Conservation (phyloP, 2,113 vertebrate species). For the Pseudorasbora parva region DNA sequence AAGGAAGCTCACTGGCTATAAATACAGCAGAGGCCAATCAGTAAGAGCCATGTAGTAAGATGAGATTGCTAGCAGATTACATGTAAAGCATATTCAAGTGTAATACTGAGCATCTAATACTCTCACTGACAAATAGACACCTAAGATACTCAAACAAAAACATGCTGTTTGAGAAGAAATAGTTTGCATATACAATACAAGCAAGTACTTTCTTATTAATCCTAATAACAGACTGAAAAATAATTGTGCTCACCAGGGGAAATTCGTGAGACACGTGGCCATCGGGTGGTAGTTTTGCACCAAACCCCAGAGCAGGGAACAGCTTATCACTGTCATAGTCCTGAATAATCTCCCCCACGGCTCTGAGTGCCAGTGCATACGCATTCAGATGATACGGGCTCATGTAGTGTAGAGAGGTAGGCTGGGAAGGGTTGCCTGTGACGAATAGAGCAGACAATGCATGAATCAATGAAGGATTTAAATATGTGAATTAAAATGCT, state of each 20-base stretch:
- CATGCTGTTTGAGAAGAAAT: not conserved
- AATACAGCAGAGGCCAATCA: not conserved
- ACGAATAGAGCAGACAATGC: slow-evolving; percentile 17
- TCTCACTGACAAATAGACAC: not conserved
- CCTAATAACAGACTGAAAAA: not conserved
- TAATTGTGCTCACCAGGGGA: slow-evolving; percentile 84
- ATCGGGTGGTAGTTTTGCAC: slow-evolving; percentile 94
- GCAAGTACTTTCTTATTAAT: not conserved
- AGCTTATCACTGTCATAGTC: slow-evolving; percentile 98
- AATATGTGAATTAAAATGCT: not conserved
- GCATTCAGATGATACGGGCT: slow-evolving; percentile 97
- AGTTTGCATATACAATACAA: not conserved
- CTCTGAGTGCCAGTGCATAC: slow-evolving; percentile 94
- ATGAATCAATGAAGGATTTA: slow-evolving; percentile 15
- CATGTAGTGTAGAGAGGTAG: slow-evolving; percentile 97
- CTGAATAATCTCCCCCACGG: slow-evolving; percentile 96
- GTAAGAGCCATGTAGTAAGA: not conserved
- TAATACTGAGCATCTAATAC: not conserved
- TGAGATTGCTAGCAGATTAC: not conserved
- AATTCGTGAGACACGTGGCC: slow-evolving; percentile 96
- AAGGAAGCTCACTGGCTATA: not conserved
- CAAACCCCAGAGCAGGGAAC: slow-evolving; percentile 96
- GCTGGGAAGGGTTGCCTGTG: slow-evolving; percentile 93
- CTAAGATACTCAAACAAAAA: not conserved
- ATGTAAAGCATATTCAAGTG: not conserved